phyloP scores from a whole-genome alignment of 2,888 invertebrate genomes.

The Perithous albicinctus region DNA sequence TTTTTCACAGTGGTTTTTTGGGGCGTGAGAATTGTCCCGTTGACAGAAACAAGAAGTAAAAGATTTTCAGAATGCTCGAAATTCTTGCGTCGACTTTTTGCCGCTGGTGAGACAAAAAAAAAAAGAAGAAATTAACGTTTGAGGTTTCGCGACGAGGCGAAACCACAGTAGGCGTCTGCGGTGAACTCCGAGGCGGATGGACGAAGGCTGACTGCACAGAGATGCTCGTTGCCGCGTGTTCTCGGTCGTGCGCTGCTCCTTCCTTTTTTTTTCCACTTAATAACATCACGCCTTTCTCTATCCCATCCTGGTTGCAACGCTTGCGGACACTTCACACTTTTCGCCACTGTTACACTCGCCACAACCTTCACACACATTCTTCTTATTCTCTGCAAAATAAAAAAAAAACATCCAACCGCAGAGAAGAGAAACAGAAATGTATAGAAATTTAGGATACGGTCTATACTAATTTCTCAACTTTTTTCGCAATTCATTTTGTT shows the following conservation, averaged over 20 bases:
- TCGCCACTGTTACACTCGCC: slow-evolving; percentile 47
- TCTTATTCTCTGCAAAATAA: slow-evolving; percentile 34
- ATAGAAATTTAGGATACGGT: slow-evolving; percentile 42
- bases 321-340: slow-evolving; percentile 55
- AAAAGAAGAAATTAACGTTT: slow-evolving; percentile 47
- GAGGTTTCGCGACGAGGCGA: slow-evolving; percentile 56
- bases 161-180: slow-evolving; percentile 31
- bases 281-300: slow-evolving; percentile 59
- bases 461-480: slow-evolving; percentile 33
- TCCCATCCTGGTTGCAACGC: slow-evolving; percentile 35
- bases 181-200: slow-evolving; percentile 8
- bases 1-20: not conserved
- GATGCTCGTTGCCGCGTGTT: slow-evolving; percentile 29
- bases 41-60: not conserved
- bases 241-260: slow-evolving; percentile 38
- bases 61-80: slow-evolving; percentile 20
- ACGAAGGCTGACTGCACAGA: slow-evolving; percentile 18
- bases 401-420: slow-evolving; percentile 24
- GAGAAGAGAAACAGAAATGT: slow-evolving; percentile 22
- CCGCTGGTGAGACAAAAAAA: slow-evolving; percentile 32
- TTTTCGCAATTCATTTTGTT: not conserved
- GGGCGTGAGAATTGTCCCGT: slow-evolving; percentile 25
- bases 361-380: slow-evolving; percentile 4
- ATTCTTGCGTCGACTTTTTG: slow-evolving; percentile 52
- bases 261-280: slow-evolving; percentile 47